phyloP scores from a whole-genome alignment of 1,140 invertebrate species.

The Leptinotarsa texana region DNA sequence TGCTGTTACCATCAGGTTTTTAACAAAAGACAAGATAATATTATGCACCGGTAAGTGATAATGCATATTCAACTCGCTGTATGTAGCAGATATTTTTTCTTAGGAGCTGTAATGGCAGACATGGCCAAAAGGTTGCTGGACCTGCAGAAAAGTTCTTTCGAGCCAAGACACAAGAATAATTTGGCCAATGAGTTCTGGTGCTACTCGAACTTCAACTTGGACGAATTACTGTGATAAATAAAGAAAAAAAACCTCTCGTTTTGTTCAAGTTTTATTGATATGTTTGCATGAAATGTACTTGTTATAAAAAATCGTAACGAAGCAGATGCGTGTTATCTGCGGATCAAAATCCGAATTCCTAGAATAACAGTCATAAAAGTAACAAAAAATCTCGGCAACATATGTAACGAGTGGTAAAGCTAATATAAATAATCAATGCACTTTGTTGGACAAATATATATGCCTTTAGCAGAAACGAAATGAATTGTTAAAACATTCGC shows the following conservation, averaged over 20 bases:
- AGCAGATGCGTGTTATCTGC: not conserved
- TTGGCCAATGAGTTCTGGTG: slow-evolving; percentile 91
- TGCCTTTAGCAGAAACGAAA: too few relatives aligned
- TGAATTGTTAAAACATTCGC: too few relatives aligned
- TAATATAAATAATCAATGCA: not conserved
- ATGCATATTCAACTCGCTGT: not conserved
- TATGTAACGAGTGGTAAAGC: not conserved
- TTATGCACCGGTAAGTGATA: slow-evolving; percentile 80
- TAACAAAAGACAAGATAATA: slow-evolving; percentile 81
- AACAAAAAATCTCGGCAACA: slow-evolving; percentile 11
- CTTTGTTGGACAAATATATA: too few relatives aligned
- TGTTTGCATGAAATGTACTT: slow-evolving; percentile 44
- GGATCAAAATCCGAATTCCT: not conserved
- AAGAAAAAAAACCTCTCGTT: slow-evolving; percentile 1
- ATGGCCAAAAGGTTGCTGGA: slow-evolving; percentile 67
- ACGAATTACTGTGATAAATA: slow-evolving; percentile 45
- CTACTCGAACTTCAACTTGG: slow-evolving; percentile 84
- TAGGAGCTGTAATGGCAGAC: slow-evolving; percentile 77
- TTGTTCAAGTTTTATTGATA: slow-evolving; percentile 37
- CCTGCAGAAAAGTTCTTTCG: slow-evolving; percentile 70
- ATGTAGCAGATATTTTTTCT: slow-evolving; percentile 25
- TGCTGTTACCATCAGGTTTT: slow-evolving; percentile 74
- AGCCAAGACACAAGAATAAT: slow-evolving; percentile 84
- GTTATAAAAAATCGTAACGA: not conserved
- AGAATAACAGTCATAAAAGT: slow-evolving; percentile 15